Evolutionary conservation across 1,140 invertebrate species (phyloP).

Genomic region (Ladona fulva): DNA sequence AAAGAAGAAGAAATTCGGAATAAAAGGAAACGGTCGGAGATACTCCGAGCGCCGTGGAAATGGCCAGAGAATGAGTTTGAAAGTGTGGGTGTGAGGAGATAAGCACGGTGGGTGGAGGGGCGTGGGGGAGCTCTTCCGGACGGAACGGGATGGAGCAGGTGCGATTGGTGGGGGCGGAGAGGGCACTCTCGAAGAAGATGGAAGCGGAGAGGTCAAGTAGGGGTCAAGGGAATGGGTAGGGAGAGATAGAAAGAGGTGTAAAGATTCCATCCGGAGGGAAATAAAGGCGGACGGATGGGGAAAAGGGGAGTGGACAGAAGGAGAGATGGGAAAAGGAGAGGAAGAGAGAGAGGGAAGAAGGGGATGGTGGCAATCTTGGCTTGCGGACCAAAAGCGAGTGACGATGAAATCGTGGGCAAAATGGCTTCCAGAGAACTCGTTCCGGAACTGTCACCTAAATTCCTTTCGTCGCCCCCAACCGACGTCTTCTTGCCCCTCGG

Average conservation of each 20-base stretch:
- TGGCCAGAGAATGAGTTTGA: not conserved
- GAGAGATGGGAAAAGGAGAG: not conserved
- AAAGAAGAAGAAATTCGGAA: not conserved
- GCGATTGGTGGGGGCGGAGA: not conserved
- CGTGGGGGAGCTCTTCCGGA: not conserved
- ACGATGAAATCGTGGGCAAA: conserved; percentile 1
- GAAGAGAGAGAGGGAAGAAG: not conserved
- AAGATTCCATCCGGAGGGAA: not conserved
- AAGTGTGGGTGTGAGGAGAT: not conserved
- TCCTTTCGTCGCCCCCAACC: not conserved
- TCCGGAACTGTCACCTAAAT: conserved; percentile 8
- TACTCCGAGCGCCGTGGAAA: not conserved
- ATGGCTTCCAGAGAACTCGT: conserved; percentile 7
- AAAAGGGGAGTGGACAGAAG: not conserved
- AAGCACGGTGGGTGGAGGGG: not conserved
- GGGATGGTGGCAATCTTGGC: conserved; percentile 6
- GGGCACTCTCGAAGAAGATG: not conserved
- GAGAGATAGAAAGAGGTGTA: not conserved
- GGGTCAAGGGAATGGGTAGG: not conserved
- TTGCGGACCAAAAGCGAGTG: not conserved
- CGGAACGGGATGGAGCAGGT: not conserved
- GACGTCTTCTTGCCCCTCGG: not conserved
- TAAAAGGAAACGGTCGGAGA: not conserved
- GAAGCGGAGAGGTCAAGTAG: not conserved
- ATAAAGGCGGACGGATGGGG: not conserved